Percentiles rank a stretch among this genome's conserved stretches.
phyloP scores from a whole-genome alignment of 2,113 vertebrate species.

The Neodontobutis hainanensis region DNA sequence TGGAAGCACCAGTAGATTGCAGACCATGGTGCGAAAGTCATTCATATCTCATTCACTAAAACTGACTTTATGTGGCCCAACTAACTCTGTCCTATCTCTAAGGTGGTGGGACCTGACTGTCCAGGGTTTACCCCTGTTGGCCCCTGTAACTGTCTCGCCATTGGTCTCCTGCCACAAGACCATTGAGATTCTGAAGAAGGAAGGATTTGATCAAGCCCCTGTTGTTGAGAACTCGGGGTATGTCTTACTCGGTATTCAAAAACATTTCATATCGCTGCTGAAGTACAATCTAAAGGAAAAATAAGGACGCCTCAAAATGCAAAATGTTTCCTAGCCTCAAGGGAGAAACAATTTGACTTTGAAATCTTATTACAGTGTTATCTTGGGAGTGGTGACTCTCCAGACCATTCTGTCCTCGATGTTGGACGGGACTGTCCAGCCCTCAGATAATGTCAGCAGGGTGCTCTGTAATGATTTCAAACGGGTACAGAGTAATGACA shows the following conservation, averaged over 20 bases:
- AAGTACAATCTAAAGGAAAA: background rate
- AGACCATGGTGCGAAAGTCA: conserved; percentile 83
- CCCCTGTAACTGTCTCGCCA: conserved; percentile 84
- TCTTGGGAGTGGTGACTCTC: conserved; percentile 88
- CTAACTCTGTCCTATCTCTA: rapidly evolving
- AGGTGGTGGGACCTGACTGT: conserved; percentile 91
- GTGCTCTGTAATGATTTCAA: conserved; percentile 88
- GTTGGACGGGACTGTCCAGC: conserved; percentile 83
- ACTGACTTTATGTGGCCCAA: background rate
- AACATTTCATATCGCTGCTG: background rate
- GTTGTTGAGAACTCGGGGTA: conserved; percentile 88
- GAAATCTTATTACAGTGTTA: conserved; percentile 67
- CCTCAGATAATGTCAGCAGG: conserved; percentile 81
- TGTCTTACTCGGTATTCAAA: conserved; percentile 14
- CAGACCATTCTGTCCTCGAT: conserved; percentile 87
- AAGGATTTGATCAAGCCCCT: conserved; percentile 89
- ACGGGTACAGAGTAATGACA: conserved; percentile 73
- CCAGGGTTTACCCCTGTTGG: conserved; percentile 82
- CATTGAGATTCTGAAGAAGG: conserved; percentile 86
- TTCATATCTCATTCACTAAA: background rate
- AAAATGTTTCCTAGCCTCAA: background rate
- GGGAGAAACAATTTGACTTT: background rate
- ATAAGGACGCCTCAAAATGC: background rate
- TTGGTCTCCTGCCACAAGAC: conserved; percentile 84
- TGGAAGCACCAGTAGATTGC: conserved; percentile 70